These are phyloP conservation scores for Sminthurinus aureus DNA, from an alignment of 2,888 invertebrate species.

Conservation along the genomic window DNA sequence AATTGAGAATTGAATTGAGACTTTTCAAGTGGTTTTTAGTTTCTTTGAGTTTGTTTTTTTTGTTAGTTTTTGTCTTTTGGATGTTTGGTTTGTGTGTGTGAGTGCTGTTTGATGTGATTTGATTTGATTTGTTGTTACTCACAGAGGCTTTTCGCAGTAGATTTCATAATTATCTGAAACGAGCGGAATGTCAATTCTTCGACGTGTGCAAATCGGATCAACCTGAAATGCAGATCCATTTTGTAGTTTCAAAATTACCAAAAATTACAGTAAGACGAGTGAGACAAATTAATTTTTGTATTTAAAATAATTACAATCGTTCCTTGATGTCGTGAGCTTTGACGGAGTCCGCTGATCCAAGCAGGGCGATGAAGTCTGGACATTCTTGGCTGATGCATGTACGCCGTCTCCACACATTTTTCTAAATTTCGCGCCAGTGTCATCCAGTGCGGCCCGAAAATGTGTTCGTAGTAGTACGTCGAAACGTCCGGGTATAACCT, in stretches of 20 bases:
- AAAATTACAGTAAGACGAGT: too few species aligned
- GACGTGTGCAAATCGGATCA: conserved; percentile 21
- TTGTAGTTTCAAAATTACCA: too few species aligned
- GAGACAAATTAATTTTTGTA: too few species aligned
- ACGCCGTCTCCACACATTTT: conserved; percentile 46
- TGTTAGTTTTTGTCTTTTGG: too few species aligned
- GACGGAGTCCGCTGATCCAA: conserved; percentile 28
- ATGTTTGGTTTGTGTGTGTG: too few species aligned
- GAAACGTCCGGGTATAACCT: conserved; percentile 37
- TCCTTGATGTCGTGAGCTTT: neutral
- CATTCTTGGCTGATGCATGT: conserved; percentile 44
- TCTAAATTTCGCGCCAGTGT: conserved; percentile 45
- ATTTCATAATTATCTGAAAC: conserved; percentile 37
- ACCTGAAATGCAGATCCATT: too few species aligned
- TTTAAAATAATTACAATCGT: too few species aligned
- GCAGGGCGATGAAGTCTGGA: conserved; percentile 42
- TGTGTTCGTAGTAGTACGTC: conserved; percentile 39
- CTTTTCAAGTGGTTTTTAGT: too few species aligned
- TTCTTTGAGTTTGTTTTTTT: too few species aligned
- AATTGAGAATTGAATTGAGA: too few species aligned
- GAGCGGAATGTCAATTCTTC: conserved; percentile 16
- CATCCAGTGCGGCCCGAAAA: conserved; percentile 48
- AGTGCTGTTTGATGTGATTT: too few species aligned
- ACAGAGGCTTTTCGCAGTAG: conserved; percentile 24
- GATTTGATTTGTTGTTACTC: neutral